These are phyloP conservation scores for Linepithema humile DNA, from an alignment of 1,140 invertebrate genomes.

Conservation along the genomic window DNA sequence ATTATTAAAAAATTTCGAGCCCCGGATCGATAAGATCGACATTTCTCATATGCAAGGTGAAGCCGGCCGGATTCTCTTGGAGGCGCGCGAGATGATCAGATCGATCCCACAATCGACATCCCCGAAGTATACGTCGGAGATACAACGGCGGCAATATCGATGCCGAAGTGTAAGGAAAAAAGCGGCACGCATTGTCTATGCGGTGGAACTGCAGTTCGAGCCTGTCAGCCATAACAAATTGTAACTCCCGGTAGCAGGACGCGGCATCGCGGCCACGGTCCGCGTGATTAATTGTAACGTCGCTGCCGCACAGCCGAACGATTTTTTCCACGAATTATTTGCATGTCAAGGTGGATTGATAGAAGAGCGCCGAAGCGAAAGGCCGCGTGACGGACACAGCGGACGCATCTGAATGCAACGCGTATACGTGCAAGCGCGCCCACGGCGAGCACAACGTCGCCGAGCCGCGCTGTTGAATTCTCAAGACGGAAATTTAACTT, in stretches of 20 bases:
- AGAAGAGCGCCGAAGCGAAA: constrained; percentile 64
- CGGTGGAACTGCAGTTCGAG: constrained; percentile 62
- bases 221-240: constrained; percentile 83
- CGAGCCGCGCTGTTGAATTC: constrained; percentile 72
- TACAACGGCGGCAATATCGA: constrained; percentile 42
- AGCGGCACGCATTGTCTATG: constrained; percentile 64
- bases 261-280: constrained; percentile 73
- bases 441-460: background rate
- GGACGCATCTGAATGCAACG: constrained; percentile 48
- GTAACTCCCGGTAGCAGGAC: constrained; percentile 79
- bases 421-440: constrained; percentile 19
- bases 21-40: background rate
- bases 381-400: constrained; percentile 41
- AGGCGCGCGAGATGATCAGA: constrained; percentile 49
- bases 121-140: background rate
- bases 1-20: background rate
- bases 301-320: constrained; percentile 48
- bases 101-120: constrained; percentile 35
- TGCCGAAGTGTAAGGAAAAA: constrained; percentile 63
- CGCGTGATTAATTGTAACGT: constrained; percentile 82
- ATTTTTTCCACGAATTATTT: constrained; percentile 80
- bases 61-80: background rate
- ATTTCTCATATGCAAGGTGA: background rate
- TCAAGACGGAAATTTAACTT: constrained; percentile 74
- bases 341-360: constrained; percentile 81